Evolutionary conservation across 2,113 vertebrate species (phyloP).

Genomic region (Cephalopterus ornatus): DNA sequence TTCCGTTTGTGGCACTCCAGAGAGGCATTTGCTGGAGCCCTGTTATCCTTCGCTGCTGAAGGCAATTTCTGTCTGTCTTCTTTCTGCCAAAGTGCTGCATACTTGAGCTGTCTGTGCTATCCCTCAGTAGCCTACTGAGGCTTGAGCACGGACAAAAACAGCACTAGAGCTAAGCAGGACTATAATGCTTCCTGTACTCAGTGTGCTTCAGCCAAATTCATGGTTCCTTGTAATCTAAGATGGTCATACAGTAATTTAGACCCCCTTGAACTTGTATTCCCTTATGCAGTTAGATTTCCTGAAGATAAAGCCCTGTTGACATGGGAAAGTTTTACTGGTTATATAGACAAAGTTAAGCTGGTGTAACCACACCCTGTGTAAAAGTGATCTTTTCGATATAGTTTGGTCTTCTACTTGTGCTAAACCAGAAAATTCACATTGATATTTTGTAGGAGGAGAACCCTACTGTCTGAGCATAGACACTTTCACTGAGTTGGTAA

Average conservation of each 20-base stretch:
- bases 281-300: conserved; percentile 54
- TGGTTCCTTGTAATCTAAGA: conserved; percentile 48
- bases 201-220: conserved; percentile 40
- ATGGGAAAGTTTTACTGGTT: conserved; percentile 30
- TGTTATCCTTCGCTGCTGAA: conserved; percentile 20
- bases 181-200: conserved; percentile 45
- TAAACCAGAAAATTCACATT: background rate
- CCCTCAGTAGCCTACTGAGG: background rate
- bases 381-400: background rate
- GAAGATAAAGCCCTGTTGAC: conserved; percentile 55
- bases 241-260: conserved; percentile 49
- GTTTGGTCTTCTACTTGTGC: background rate
- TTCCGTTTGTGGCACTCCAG: conserved; percentile 28
- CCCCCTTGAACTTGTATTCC: conserved; percentile 42
- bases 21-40: conserved; percentile 10
- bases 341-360: background rate
- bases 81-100: conserved; percentile 39
- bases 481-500: background rate
- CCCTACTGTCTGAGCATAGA: background rate
- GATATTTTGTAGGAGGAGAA: background rate
- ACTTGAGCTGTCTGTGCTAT: conserved; percentile 10
- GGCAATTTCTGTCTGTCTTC: conserved; percentile 14
- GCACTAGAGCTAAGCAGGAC: conserved; percentile 29
- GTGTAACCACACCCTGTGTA: background rate
- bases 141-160: conserved; percentile 29